Percentiles rank a stretch among this genome's conserved stretches.
Evolutionary conservation across 2,113 vertebrate species (phyloP).

Genomic region (Benitochromis conjunctus): DNA sequence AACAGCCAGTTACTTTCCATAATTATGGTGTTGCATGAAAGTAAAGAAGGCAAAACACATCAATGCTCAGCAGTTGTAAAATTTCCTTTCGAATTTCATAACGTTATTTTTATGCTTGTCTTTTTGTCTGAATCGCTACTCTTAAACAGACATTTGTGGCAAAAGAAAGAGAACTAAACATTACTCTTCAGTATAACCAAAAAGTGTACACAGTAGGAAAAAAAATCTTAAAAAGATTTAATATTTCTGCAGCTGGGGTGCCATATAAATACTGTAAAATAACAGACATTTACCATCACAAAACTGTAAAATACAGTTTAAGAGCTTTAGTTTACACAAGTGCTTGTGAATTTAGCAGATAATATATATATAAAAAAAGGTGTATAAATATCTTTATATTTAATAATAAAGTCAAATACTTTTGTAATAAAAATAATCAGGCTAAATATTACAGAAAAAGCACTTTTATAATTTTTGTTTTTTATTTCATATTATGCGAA

Average conservation of each 20-base stretch:
- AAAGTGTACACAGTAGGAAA: not conserved
- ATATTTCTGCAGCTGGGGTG: not conserved
- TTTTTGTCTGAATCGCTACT: not conserved
- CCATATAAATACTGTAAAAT: not conserved
- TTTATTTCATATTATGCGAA: not conserved
- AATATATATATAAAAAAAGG: not conserved
- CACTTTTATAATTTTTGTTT: not conserved
- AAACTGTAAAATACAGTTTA: not conserved
- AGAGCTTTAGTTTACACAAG: not conserved
- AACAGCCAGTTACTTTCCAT: not conserved
- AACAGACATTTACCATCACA: not conserved
- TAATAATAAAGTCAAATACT: not conserved
- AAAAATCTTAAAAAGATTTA: not conserved
- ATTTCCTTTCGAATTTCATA: not conserved
- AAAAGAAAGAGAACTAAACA: not conserved
- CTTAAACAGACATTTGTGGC: not conserved
- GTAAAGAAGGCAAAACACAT: not conserved
- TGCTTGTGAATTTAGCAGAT: not conserved
- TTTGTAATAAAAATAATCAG: not conserved
- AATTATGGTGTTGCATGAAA: not conserved
- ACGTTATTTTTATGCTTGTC: not conserved
- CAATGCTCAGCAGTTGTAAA: not conserved
- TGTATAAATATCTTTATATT: not conserved
- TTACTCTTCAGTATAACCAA: slow-evolving; percentile 5
- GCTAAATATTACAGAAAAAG: not conserved